Conservation (phyloP, 1,140 invertebrate species). For the Elymnias hypermnestra region DNA sequence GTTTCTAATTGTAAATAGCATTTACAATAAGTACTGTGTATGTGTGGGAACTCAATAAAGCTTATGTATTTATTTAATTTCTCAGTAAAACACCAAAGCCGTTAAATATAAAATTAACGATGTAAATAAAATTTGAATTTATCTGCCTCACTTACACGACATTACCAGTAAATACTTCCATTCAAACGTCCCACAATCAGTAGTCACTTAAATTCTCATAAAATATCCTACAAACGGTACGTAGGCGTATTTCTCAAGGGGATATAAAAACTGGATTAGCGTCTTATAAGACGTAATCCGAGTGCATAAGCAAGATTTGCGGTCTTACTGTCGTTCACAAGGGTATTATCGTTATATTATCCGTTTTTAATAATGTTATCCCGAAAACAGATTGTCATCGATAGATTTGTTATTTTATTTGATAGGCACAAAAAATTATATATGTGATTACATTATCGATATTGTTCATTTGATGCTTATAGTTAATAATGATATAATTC, state of each 20-base stretch:
- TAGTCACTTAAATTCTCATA: conserved; percentile 60
- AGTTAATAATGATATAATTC: too few species aligned
- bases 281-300: conserved; percentile 49
- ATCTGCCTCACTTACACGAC: conserved; percentile 21
- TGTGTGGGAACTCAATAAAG: too few species aligned
- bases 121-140: conserved; percentile 29
- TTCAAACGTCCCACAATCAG: conserved; percentile 32
- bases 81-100: conserved; percentile 1
- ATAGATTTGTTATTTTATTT: too few species aligned
- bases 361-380: conserved; percentile 11
- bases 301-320: conserved; percentile 46
- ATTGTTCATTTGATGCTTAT: too few species aligned
- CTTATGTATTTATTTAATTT: conserved; percentile 5
- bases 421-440: too few species aligned
- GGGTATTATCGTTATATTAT: conserved; percentile 27
- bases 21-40: too few species aligned
- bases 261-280: conserved; percentile 60
- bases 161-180: conserved; percentile 23
- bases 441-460: too few species aligned
- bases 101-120: conserved; percentile 21
- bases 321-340: conserved; percentile 24
- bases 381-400: conserved; percentile 11
- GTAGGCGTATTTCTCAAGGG: conserved; percentile 38
- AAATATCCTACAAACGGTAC: conserved; percentile 40
- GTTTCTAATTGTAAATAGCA: too few species aligned